Evolutionary conservation across 2,113 vertebrate genomes (phyloP).

Genomic region (Prionailurus bengalensis): DNA sequence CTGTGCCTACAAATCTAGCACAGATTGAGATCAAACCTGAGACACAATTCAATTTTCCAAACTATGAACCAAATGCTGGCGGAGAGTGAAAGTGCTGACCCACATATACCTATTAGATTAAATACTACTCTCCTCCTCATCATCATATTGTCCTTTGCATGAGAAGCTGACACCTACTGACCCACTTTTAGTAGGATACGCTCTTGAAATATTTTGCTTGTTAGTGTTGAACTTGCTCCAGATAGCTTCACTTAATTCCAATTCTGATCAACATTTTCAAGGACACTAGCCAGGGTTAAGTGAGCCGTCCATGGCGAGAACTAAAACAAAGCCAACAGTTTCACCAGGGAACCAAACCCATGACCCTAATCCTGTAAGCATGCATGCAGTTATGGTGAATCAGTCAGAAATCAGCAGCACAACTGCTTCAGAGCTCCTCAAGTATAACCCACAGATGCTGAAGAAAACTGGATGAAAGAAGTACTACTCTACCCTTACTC

Average conservation of each 20-base stretch:
- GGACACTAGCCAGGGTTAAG: conserved; percentile 20
- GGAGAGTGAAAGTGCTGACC: not conserved
- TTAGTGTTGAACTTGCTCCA: conserved; percentile 53
- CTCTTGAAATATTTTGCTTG: conserved; percentile 38
- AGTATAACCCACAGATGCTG: conserved; percentile 12
- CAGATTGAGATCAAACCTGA: conserved; percentile 70
- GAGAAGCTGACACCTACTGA: conserved; percentile 2
- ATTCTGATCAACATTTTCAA: conserved; percentile 67
- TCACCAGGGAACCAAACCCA: conserved; percentile 13
- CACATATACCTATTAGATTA: conserved; percentile 13
- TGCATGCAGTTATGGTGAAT: conserved; percentile 15
- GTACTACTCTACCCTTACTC: not conserved
- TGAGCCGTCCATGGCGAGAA: not conserved
- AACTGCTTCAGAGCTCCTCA: not conserved
- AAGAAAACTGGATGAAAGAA: conserved; percentile 46
- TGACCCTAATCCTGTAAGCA: conserved; percentile 6
- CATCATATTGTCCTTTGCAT: not conserved
- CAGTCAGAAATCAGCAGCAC: not conserved
- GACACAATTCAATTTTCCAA: conserved; percentile 72
- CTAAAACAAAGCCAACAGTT: not conserved
- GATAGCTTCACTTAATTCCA: conserved; percentile 46
- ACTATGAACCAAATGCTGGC: conserved; percentile 47
- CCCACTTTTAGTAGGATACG: not conserved
- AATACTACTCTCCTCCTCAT: not conserved
- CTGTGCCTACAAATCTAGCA: conserved; percentile 79